Base-by-base conservation (phyloP, 1,140 invertebrate species). In the Andrena cerasifolii region DNA sequence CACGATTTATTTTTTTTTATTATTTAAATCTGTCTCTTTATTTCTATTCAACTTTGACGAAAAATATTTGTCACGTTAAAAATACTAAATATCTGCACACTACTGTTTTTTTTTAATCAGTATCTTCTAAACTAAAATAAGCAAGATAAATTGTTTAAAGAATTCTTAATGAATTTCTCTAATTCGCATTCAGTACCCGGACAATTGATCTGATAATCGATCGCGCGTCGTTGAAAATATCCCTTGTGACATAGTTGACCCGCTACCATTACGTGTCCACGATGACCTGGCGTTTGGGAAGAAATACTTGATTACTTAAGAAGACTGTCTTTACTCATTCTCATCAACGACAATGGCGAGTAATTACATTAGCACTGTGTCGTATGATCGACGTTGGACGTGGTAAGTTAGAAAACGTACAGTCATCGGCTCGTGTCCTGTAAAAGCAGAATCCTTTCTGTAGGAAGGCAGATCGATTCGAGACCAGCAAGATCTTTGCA, bases 311-410 rank as follows among this genome's bases (percentile, higher is more conserved):
- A 77, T 77, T 77, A 72, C 40, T 43, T 43, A 28, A 18, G 12
- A 16, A 61, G 54, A 58, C 51, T 26, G 65, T 24, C 43, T 40
- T 21, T 12, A 8, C 31, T 24, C 40, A 40, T 67, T 75, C 51
- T 65, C 72, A 56, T 45, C 74, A 18, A 24, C 33, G 54, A 77
- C 66, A 77, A 77, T 77, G 47, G 47, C 6, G 47, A 49, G 67
- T 78, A 78, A 78, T 78, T 78, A 78, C 76, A 78, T 78, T 78
- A 78, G 71, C 76, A 24, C 58, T 54, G 67, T 45, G 58, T 63
- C 62, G 58, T 63, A 63, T 18, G 58, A 78, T 72, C 68, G 75
- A 71, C 67, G 63, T 71, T 71, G 67, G 75, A 62, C 53, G 54
- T 65, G 59, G 73, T 33, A 26, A 31, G 65, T 59, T 59, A 51